Conservation (phyloP, 30 jellyfish, hydroid and myxozoan species). For the Aurelia coerulea region DNA sequence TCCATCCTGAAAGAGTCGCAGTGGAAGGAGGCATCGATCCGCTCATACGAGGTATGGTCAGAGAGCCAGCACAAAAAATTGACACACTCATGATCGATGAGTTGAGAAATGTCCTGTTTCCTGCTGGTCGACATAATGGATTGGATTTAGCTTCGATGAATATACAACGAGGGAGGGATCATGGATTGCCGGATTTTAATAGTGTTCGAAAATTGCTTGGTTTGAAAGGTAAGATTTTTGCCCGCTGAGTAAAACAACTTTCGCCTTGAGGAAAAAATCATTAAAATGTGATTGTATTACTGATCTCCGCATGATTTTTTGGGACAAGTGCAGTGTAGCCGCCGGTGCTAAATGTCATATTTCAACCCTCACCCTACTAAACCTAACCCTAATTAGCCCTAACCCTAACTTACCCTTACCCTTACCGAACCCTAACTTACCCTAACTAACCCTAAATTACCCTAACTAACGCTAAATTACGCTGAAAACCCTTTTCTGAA, state of each 20-base stretch:
- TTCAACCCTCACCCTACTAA: no score
- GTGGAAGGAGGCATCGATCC: slow-evolving; percentile 98
- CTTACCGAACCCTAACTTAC: no score
- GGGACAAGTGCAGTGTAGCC: no score
- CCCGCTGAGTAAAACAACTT: neutral
- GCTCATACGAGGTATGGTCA: slow-evolving; percentile 82
- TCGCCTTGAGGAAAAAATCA: neutral
- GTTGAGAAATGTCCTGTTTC: slow-evolving; percentile 93
- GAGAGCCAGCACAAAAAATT: slow-evolving; percentile 90
- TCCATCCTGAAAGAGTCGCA: slow-evolving; percentile 87
- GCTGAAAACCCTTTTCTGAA: no score
- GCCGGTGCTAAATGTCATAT: no score
- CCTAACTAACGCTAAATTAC: no score
- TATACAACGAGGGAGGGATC: slow-evolving; percentile 97
- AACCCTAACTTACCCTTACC: no score
- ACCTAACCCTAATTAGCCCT: no score
- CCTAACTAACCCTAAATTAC: no score
- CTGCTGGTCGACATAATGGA: slow-evolving; percentile 91
- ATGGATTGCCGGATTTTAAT: slow-evolving; percentile 96
- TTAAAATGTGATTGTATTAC: no score
- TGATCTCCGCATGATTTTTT: no score
- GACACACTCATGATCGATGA: slow-evolving; percentile 93
- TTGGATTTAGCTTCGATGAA: slow-evolving; percentile 94
- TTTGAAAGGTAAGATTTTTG: slow-evolving; percentile 64
- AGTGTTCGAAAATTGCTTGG: slow-evolving; percentile 80